These are phyloP conservation scores for Zoanthus gigantus DNA, from an alignment of 92 coral and sea anemone genomes.

Conservation along the genomic window DNA sequence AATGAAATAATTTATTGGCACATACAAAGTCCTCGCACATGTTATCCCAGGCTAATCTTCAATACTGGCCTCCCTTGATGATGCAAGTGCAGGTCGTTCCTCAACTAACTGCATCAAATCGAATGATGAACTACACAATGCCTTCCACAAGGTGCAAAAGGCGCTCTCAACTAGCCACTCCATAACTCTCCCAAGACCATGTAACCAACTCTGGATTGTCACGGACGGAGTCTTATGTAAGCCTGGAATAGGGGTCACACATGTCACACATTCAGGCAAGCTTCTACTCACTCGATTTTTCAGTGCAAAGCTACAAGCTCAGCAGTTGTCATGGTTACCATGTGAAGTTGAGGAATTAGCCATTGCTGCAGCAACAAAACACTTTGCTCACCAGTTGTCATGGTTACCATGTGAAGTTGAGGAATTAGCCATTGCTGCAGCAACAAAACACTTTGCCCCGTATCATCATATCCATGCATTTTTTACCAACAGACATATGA, in stretches of 20 bases:
- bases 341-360: conserved; percentile 59
- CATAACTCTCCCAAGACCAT: too few species aligned
- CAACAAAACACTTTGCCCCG: conserved; percentile 51
- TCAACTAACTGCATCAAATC: background rate
- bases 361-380: conserved; percentile 44
- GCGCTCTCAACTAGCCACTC: conserved; percentile 4
- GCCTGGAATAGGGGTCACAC: conserved; percentile 51
- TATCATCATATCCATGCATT: conserved; percentile 14
- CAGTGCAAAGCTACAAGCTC: conserved; percentile 47
- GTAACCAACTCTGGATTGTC: conserved; percentile 47
- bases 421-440: conserved; percentile 50
- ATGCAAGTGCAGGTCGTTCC: background rate
- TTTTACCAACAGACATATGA: conserved; percentile 37
- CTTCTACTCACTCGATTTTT: conserved; percentile 57
- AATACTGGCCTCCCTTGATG: too few species aligned
- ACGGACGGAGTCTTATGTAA: conserved; percentile 44
- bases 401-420: conserved; percentile 67
- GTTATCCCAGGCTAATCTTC: background rate
- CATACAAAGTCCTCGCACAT: background rate
- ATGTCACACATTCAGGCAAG: conserved; percentile 32
- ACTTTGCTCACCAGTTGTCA: background rate
- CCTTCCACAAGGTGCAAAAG: background rate
- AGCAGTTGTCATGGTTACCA: conserved; percentile 53
- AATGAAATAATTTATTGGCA: conserved; percentile 26
- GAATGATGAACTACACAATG: background rate